These are phyloP conservation scores for Rhizomys pruinosus DNA, from an alignment of 2,113 vertebrate genomes.

Conservation along the genomic window DNA sequence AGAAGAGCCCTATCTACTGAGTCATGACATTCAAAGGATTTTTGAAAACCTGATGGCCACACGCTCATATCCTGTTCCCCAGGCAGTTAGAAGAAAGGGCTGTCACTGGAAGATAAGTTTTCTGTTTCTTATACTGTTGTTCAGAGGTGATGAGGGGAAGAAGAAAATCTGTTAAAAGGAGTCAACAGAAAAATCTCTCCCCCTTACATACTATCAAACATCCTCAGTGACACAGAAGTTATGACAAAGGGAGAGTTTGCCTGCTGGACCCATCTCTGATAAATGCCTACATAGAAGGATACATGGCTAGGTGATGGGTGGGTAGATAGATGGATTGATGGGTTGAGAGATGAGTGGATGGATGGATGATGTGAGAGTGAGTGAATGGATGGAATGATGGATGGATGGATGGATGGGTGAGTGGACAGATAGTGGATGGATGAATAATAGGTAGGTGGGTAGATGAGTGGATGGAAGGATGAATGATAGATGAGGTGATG, in stretches of 20 bases:
- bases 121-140: slow-evolving; percentile 61
- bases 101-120: slow-evolving; percentile 51
- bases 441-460: neutral
- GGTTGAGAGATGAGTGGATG: no score
- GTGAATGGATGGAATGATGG: neutral
- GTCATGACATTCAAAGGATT: neutral
- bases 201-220: neutral
- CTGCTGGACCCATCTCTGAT: neutral
- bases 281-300: neutral
- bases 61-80: neutral
- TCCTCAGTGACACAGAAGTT: neutral
- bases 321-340: neutral
- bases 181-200: neutral
- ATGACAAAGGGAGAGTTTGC: neutral
- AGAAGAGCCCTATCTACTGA: slow-evolving; percentile 62
- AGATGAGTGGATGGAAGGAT: neutral
- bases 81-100: slow-evolving; percentile 27
- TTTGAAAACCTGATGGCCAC: slow-evolving; percentile 59
- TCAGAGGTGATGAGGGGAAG: neutral
- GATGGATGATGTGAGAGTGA: neutral
- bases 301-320: neutral
- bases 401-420: neutral
- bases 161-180: slow-evolving; percentile 52
- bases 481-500: no score
- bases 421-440: neutral